A percentile compares a stretch with the other conserved stretches of the same genome.
These are phyloP conservation scores for Gryon sp. DNA, from an alignment of 1,140 invertebrate species.

Conservation along the genomic window DNA sequence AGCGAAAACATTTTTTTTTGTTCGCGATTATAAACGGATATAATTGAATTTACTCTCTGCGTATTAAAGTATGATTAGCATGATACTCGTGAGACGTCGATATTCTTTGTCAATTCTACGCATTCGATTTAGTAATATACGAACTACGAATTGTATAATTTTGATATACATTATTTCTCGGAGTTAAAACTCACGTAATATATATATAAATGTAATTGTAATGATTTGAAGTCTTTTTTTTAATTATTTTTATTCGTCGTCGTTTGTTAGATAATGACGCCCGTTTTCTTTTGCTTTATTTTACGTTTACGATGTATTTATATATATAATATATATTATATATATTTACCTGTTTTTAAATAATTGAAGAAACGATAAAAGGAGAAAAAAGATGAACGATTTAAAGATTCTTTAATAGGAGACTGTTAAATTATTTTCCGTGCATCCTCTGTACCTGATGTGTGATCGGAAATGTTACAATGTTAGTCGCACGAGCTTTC, in stretches of 20 bases:
- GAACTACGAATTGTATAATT: conserved; percentile 58
- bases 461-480: conserved; percentile 53
- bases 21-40: too few species aligned
- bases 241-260: conserved; percentile 39
- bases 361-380: conserved; percentile 40
- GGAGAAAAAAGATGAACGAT: conserved; percentile 2
- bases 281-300: conserved; percentile 40
- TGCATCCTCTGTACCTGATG: conserved; percentile 64
- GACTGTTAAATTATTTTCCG: conserved; percentile 59
- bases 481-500: conserved; percentile 31
- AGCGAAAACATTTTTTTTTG: too few species aligned
- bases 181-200: conserved; percentile 27
- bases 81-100: conserved; percentile 55
- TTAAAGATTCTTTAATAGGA: conserved; percentile 46
- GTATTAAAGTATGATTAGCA: too few species aligned
- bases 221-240: conserved; percentile 28
- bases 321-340: conserved; percentile 54
- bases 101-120: conserved; percentile 60
- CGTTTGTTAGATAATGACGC: conserved; percentile 38
- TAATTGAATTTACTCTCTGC: too few species aligned
- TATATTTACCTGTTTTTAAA: conserved; percentile 63
- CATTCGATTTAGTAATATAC: conserved; percentile 31
- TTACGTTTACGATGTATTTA: conserved; percentile 43
- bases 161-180: conserved; percentile 57
- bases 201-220: not conserved